Evolutionary conservation across 2,797 vertebrate genomes (phyloP).

Genomic region (Sebastes hubbsi): DNA sequence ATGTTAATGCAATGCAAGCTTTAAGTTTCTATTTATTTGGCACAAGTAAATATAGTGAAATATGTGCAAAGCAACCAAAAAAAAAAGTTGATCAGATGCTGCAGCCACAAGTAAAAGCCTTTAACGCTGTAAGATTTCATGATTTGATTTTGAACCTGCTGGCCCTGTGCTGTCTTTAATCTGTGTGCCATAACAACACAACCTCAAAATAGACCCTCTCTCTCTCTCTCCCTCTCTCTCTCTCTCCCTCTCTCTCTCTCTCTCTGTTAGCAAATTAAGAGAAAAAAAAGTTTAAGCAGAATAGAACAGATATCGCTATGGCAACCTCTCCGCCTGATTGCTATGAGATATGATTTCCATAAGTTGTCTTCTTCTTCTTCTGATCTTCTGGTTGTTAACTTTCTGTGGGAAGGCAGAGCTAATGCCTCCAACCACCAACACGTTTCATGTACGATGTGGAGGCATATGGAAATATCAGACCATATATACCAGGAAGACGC

Average conservation of each 20-base stretch:
- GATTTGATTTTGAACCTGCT: slow-evolving; percentile 23
- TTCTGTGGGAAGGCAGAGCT: slow-evolving; percentile 31
- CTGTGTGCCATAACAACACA: slow-evolving; percentile 62
- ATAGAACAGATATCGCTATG: slow-evolving; percentile 77
- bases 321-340: slow-evolving; percentile 75
- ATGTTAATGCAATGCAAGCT: neutral
- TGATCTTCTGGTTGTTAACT: slow-evolving; percentile 41
- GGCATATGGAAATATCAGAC: neutral
- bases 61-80: neutral
- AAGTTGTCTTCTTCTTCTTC: slow-evolving; percentile 36
- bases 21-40: neutral
- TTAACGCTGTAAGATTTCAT: neutral
- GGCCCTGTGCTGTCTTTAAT: slow-evolving; percentile 28
- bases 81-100: neutral
- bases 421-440: neutral
- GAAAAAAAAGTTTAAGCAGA: slow-evolving; percentile 70
- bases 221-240: slow-evolving; percentile 14
- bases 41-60: neutral
- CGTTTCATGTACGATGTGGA: neutral
- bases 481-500: neutral
- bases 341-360: slow-evolving; percentile 49
- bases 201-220: slow-evolving; percentile 71
- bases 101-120: slow-evolving; percentile 12
- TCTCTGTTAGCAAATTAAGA: slow-evolving; percentile 66
- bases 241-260: neutral